These are phyloP conservation scores for Drosophila meridiana DNA, from an alignment of 2,888 invertebrate species.

Conservation along the genomic window DNA sequence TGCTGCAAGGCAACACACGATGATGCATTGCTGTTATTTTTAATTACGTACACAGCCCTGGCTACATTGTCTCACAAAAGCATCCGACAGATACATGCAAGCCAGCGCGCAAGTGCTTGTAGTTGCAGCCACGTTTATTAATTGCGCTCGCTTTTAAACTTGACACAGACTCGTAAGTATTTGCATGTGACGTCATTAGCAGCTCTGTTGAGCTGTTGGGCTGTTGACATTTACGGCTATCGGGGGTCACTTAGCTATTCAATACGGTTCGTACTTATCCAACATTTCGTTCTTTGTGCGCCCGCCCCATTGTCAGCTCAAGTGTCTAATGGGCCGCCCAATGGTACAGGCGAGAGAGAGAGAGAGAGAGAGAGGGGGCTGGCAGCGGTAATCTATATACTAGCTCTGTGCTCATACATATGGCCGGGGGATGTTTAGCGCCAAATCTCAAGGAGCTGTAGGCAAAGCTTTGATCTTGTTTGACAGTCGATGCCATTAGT, in stretches of 20 bases:
- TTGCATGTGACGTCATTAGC: constrained; percentile 77
- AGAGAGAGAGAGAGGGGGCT: not conserved
- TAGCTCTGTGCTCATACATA: constrained; percentile 1
- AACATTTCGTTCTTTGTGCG: constrained; percentile 54
- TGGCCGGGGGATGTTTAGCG: constrained; percentile 33
- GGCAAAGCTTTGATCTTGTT: constrained; percentile 71
- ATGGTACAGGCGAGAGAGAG: not conserved
- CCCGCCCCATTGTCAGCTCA: constrained; percentile 53
- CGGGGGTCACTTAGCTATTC: constrained; percentile 71
- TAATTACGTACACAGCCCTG: constrained; percentile 54
- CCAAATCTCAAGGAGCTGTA: constrained; percentile 66
- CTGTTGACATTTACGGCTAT: constrained; percentile 73
- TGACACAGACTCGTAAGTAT: constrained; percentile 57
- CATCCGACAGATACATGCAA: constrained; percentile 41
- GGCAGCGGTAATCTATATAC: constrained; percentile 5
- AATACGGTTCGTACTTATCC: constrained; percentile 43
- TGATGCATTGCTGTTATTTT: constrained; percentile 79
- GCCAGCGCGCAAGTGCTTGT: not conserved
- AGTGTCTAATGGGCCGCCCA: constrained; percentile 21
- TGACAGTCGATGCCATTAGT: constrained; percentile 35
- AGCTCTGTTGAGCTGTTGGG: constrained; percentile 42
- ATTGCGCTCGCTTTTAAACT: constrained; percentile 69
- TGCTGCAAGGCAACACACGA: constrained; percentile 40
- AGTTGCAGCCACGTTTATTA: constrained; percentile 49
- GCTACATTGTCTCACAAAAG: constrained; percentile 58